Base-by-base conservation (phyloP, 1,140 invertebrate genomes). In the Calosoma granatense region DNA sequence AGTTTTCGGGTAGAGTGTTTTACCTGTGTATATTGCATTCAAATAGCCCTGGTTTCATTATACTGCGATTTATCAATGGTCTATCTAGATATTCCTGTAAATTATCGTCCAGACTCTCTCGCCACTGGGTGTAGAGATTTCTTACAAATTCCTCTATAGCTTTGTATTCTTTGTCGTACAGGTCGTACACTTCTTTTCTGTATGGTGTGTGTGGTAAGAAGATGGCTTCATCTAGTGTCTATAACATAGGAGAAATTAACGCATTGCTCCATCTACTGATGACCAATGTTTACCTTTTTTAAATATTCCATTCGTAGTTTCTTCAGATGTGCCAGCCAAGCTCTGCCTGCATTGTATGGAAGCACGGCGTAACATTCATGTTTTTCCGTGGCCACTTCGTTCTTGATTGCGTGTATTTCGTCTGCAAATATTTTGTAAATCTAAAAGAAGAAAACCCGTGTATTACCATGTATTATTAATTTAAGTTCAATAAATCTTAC, bases 21-120 rank as follows among this genome's bases (percentile, higher is more conserved):
- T 74, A 84, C 83, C 76, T 77, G 71, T 91, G 85, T 56, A 92
- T 85, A 69, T 92, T 92, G 65, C 84, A 85, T 70, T 91, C 86
- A 47, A 93, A 65, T 51, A 88, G 72, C 1, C 84, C 83, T 47
- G 74, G 77, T 60, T 78, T 78, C 56, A 78, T 77, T 3, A 70
- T 68, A 65, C 82, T 87, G 22, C 80, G 79, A 47, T 78, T 74
- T 75, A 93, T 83, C 41, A 93, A 67, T 12, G 85, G 83, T 51
- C 80, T 78, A 60, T 90, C 83, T 11, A 92, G 73, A 39, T 78
- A 76, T 20, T 74, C 72, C n/a, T 72, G 65, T 17, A 86, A 72
- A 61, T 81, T 78, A 59, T 80, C 74, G 17, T 81, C 81, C 11
- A 83, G 64, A 20, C 72, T 72, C 52, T 76, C 67, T 0, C 78